Conservation (phyloP, 2,797 vertebrate genomes). For the Microctenopoma stevenorrisi region DNA sequence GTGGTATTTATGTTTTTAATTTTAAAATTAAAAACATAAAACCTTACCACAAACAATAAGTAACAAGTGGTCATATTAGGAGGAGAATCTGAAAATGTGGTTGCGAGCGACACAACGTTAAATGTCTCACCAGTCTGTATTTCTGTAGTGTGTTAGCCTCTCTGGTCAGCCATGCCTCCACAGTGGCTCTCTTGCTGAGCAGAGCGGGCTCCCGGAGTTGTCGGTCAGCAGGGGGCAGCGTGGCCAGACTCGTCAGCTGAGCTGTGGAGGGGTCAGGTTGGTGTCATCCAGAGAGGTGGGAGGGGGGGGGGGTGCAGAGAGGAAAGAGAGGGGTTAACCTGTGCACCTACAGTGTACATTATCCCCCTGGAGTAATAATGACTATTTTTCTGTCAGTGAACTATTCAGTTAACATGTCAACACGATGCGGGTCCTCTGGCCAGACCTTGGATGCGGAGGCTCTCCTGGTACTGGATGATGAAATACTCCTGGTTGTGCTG, state of each 20-base stretch:
- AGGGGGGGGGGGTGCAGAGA: slow-evolving; percentile 1
- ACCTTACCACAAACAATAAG: too few relatives aligned
- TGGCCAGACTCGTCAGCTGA: slow-evolving; percentile 91
- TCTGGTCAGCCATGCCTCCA: slow-evolving; percentile 94
- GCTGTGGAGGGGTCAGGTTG: slow-evolving; percentile 74
- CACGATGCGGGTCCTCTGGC: slow-evolving; percentile 51
- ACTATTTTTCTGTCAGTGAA: too few relatives aligned
- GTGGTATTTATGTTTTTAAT: too few relatives aligned
- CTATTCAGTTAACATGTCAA: too few relatives aligned
- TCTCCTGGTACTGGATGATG: slow-evolving; percentile 99
- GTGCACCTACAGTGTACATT: slow-evolving; percentile 10
- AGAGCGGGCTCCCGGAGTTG: slow-evolving; percentile 90
- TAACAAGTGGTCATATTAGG: too few relatives aligned
- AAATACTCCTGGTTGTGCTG: slow-evolving; percentile 99
- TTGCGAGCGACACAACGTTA: not conserved
- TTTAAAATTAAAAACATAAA: too few relatives aligned
- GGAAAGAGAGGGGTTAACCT: slow-evolving; percentile 20
- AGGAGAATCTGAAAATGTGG: not conserved
- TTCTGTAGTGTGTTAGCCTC: slow-evolving; percentile 98
- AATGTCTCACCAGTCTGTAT: slow-evolving; percentile 90
- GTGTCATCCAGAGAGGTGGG: slow-evolving; percentile 4
- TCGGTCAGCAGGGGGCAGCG: slow-evolving; percentile 90
- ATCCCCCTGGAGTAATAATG: not conserved
- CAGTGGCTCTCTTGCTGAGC: slow-evolving; percentile 91
- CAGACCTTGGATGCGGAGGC: slow-evolving; percentile 94